phyloP scores from a whole-genome alignment of 2,888 invertebrate species.

The Eilema caniola region DNA sequence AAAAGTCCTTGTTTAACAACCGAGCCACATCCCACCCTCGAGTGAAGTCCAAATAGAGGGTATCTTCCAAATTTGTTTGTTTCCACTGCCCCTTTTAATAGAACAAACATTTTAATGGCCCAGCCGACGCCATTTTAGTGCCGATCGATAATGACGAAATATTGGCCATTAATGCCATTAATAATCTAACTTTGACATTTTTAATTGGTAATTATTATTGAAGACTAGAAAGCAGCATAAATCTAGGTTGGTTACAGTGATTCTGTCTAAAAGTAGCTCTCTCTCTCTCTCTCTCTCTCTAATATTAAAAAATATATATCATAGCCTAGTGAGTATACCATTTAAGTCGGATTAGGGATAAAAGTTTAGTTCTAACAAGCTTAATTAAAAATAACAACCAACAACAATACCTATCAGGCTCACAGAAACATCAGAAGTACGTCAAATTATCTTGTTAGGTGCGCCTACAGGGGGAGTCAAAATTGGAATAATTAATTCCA shows the following conservation, averaged over 20 bases:
- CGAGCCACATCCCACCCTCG: constrained; percentile 49
- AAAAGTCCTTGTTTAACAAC: constrained; percentile 23
- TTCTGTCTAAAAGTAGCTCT: too few relatives aligned
- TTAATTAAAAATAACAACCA: background rate
- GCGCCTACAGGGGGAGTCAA: constrained; percentile 55
- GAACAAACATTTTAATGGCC: constrained; percentile 79
- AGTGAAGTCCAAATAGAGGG: constrained; percentile 70
- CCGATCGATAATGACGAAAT: constrained; percentile 49
- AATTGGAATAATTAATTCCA: constrained; percentile 71
- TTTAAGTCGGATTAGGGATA: background rate
- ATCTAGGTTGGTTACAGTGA: background rate
- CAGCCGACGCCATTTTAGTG: constrained; percentile 46
- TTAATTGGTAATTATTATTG: constrained; percentile 1
- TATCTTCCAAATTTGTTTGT: constrained; percentile 66
- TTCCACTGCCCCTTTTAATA: constrained; percentile 78
- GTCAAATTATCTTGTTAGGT: constrained; percentile 63
- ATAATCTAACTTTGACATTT: constrained; percentile 19
- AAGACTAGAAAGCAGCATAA: background rate
- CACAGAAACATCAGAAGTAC: constrained; percentile 53
- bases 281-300: too few relatives aligned
- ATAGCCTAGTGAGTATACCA: too few relatives aligned
- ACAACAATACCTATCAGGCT: constrained; percentile 48
- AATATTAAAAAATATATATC: too few relatives aligned
- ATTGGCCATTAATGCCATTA: constrained; percentile 33
- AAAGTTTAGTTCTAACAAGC: background rate